Percentiles rank a stretch among this genome's conserved stretches.
These are phyloP conservation scores for Epinephelus malabaricus DNA, from an alignment of 2,797 vertebrate species.

Conservation along the genomic window DNA sequence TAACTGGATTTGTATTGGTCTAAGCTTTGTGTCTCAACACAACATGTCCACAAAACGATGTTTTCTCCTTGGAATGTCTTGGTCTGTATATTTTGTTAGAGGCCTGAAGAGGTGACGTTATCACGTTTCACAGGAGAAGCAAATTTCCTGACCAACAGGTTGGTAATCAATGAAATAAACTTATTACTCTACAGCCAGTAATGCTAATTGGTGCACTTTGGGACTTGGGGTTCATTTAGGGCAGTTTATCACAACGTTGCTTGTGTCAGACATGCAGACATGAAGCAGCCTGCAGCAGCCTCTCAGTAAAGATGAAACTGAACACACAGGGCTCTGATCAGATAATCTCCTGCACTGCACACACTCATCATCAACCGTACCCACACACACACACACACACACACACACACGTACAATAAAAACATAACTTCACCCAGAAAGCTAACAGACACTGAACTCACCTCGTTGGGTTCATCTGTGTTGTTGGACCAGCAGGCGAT, in stretches of 20 bases:
- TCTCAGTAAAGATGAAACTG: no score
- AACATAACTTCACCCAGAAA: neutral
- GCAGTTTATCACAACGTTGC: neutral
- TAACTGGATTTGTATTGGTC: no score
- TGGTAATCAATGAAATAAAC: neutral
- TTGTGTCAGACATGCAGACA: neutral
- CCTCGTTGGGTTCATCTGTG: slow-evolving; percentile 62
- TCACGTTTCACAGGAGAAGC: neutral
- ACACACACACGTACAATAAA: neutral
- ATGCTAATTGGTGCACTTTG: neutral
- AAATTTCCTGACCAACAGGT: neutral
- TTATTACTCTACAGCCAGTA: neutral
- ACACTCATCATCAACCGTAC: neutral
- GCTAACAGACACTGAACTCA: slow-evolving; percentile 36
- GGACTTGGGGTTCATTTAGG: neutral
- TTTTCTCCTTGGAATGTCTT: no score
- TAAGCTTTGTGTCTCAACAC: no score
- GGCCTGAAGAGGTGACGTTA: neutral
- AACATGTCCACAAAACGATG: no score
- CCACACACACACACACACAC: no score
- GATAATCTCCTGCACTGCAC: neutral
- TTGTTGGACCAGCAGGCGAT: slow-evolving; percentile 69
- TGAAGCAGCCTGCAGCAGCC: neutral
- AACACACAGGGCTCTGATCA: neutral
- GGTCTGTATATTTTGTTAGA: no score